A percentile compares a stretch with the other conserved stretches of the same genome.
phyloP scores from a whole-genome alignment of 2,888 invertebrate species.

The Eumerus sabulonum region DNA sequence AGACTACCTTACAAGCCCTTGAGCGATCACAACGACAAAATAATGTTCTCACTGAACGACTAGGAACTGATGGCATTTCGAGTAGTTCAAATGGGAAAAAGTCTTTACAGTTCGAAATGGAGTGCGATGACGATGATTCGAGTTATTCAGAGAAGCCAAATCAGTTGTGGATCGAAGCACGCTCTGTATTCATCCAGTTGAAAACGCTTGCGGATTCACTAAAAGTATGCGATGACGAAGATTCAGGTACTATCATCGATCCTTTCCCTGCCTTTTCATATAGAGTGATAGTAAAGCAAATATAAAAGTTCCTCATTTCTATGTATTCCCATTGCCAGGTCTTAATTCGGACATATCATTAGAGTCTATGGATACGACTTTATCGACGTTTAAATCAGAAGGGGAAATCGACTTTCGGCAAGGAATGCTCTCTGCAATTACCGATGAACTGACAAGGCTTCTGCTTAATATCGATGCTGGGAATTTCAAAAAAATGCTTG shows the following conservation, averaged over 20 bases:
- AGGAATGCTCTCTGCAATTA: constrained; percentile 85
- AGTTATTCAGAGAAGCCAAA: constrained; percentile 78
- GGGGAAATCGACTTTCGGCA: constrained; percentile 81
- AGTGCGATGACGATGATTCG: constrained; percentile 85
- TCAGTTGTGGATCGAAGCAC: constrained; percentile 84
- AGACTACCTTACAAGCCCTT: constrained; percentile 84
- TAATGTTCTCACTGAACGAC: constrained; percentile 84
- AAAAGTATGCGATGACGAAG: constrained; percentile 87
- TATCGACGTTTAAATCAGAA: constrained; percentile 74
- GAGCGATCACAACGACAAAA: constrained; percentile 87
- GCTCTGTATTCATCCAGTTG: constrained; percentile 86
- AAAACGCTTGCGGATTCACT: constrained; percentile 86
- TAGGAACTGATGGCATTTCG: constrained; percentile 81
- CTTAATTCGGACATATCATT: constrained; percentile 86
- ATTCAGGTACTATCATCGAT: too few species aligned
- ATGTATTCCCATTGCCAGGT: constrained; percentile 76
- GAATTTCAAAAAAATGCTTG: constrained; percentile 87
- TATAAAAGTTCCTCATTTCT: too few species aligned
- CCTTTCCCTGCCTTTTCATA: too few species aligned
- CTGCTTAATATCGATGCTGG: constrained; percentile 88
- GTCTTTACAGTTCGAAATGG: constrained; percentile 95
- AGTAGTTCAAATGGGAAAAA: constrained; percentile 77
- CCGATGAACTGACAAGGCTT: constrained; percentile 87
- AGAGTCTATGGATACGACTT: constrained; percentile 81
- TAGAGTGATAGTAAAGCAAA: constrained; percentile 14